Evolutionary conservation across 2,113 vertebrate species (phyloP).

Genomic region (Hassar affinis): DNA sequence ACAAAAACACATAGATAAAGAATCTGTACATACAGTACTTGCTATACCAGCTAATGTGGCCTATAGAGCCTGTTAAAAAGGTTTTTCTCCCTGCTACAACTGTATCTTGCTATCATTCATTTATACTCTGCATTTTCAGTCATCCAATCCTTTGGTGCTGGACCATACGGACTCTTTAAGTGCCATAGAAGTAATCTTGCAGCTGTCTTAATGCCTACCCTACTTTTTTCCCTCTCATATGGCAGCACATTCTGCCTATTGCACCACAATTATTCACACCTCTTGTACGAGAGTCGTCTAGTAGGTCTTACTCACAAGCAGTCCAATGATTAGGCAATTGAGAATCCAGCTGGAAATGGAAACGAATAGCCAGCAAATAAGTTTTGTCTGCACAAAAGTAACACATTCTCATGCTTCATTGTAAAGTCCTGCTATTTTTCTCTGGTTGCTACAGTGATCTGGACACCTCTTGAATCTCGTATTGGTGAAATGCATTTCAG

Average conservation of each 20-base stretch:
- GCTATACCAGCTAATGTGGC: not conserved
- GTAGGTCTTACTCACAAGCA: not conserved
- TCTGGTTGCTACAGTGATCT: slow-evolving; percentile 3
- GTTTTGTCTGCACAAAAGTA: slow-evolving; percentile 10
- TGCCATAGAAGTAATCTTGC: not conserved
- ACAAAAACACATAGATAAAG: not conserved
- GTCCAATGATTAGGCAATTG: not conserved
- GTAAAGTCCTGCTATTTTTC: not conserved
- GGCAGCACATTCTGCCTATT: not conserved
- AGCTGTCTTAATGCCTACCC: not conserved
- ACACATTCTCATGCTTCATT: slow-evolving; percentile 18
- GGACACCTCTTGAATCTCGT: not conserved
- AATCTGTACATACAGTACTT: not conserved
- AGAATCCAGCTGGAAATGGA: slow-evolving; percentile 8
- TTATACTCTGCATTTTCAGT: not conserved
- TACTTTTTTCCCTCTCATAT: not conserved
- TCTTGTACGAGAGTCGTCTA: not conserved
- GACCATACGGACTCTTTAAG: not conserved
- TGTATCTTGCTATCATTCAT: not conserved
- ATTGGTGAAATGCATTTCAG: not conserved
- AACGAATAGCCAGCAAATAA: not conserved
- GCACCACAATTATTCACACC: not conserved
- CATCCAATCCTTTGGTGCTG: not conserved
- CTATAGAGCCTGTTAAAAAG: not conserved
- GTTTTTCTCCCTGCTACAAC: not conserved